Conservation (phyloP, 2,888 invertebrate genomes). For the Pharmacophagus antenor region DNA sequence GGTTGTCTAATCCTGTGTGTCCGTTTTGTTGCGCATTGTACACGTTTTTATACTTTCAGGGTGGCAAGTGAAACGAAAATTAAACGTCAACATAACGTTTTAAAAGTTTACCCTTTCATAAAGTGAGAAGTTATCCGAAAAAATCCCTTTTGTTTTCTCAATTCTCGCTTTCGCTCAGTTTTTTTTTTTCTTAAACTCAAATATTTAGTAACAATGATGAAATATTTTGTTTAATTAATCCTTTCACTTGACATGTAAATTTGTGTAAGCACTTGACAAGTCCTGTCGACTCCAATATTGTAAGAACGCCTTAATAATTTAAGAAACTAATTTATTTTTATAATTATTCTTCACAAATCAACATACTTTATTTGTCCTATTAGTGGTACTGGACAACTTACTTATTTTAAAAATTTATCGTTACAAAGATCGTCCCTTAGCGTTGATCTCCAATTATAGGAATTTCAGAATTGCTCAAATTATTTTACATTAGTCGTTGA, state of each 20-base stretch:
- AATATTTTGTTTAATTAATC: constrained; percentile 4
- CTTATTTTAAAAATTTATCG: no score
- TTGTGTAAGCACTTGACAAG: constrained; percentile 1
- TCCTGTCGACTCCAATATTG: not conserved
- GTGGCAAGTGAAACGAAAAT: constrained; percentile 53
- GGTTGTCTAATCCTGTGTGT: constrained; percentile 56
- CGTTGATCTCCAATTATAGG: no score
- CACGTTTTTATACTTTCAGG: constrained; percentile 59
- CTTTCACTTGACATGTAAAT: constrained; percentile 7
- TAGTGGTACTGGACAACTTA: no score
- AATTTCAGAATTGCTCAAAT: no score
- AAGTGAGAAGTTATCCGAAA: constrained; percentile 16
- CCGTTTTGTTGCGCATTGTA: constrained; percentile 44
- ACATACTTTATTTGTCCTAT: not conserved
- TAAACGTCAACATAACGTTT: constrained; percentile 69
- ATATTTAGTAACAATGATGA: constrained; percentile 16
- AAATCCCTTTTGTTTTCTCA: constrained; percentile 42
- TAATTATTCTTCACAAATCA: no score
- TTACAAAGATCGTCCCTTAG: no score
- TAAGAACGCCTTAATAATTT: not conserved
- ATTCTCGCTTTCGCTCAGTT: constrained; percentile 45
- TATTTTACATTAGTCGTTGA: no score
- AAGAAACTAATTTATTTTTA: not conserved
- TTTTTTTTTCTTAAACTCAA: constrained; percentile 19
- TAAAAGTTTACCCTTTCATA: constrained; percentile 46